phyloP scores from a whole-genome alignment of 2,797 vertebrate species.

The Rhincodon typus region DNA sequence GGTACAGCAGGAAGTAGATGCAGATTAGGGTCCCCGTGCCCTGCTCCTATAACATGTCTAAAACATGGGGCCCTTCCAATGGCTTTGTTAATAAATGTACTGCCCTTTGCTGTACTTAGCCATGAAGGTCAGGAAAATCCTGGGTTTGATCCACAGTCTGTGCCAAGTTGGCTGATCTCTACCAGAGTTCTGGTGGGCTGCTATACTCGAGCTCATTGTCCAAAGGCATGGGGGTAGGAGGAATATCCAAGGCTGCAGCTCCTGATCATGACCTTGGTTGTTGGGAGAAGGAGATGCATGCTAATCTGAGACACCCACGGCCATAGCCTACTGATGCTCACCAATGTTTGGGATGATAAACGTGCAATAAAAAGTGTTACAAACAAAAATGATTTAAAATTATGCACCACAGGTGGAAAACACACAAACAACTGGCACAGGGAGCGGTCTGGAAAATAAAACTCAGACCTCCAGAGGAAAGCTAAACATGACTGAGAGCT shows the following conservation, averaged over 20 bases:
- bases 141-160: slow-evolving; percentile 20
- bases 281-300: neutral
- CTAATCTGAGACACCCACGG: neutral
- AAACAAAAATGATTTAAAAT: neutral
- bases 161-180: slow-evolving; percentile 12
- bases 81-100: neutral
- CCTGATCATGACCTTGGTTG: neutral
- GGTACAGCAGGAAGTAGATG: neutral
- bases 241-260: neutral
- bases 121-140: neutral
- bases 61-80: neutral
- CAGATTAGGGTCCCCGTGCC: neutral
- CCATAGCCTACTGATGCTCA: neutral
- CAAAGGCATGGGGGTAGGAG: neutral
- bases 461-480: slow-evolving; percentile 37
- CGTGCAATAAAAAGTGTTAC: too few species aligned
- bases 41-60: neutral
- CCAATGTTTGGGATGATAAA: too few species aligned
- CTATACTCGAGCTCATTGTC: neutral
- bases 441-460: slow-evolving; percentile 11
- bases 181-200: neutral
- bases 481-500: neutral
- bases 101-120: neutral
- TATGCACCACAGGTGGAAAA: slow-evolving; percentile 19
- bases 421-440: slow-evolving; percentile 19